Base-by-base conservation (phyloP, 2,888 invertebrate genomes). In the Hirtodrosophila alboralis region DNA sequence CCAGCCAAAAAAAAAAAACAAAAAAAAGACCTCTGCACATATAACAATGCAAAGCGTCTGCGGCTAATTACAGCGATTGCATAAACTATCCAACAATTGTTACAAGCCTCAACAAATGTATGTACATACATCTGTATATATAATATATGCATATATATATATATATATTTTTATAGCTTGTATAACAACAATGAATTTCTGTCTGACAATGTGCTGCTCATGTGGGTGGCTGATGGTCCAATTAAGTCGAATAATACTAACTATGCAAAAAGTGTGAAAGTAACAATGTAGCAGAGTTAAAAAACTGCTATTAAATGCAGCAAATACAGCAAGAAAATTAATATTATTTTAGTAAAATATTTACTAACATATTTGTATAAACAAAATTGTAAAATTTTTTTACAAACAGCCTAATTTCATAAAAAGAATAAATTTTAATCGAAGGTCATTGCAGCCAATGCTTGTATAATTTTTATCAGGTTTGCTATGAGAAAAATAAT, bases 61-160 rank as follows among this genome's bases (percentile, higher is more conserved):
- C 57, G 79, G 66, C 85, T 85, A 78, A 78, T 78, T 78, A 83
- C 86, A 38, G 49, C 40, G 59, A 59, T 85, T 85, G 76, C 80
- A 76, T 76, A 85, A 78, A 62, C 41, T 31, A 43, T 40, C 23
- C 43, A 48, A 56, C 54, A 60, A 56, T 40, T 45, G 40, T 49
- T 48, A 59, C 45, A 37, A 36, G 9, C 31, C 9, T 10, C n/a
- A 12, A 21, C 33, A 28, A n/a, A 41, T 34, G 9, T 27, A 26
- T 51, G 18, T 18, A 18, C 3, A 3, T 18, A 18, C 18, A 33
- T 36, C 26, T 58, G 53, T 23, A 23, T 27, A 43, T 16, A 36
- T n/a, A n/a, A n/a, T 37, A 14, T 23, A 38, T 26, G 16, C 12
- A 26, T 36, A 6, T 12, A 65, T 65, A 56, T 56, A 44, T 47